Evolutionary conservation across 2,113 vertebrate species (phyloP).

Genomic region (Chionomys nivalis): DNA sequence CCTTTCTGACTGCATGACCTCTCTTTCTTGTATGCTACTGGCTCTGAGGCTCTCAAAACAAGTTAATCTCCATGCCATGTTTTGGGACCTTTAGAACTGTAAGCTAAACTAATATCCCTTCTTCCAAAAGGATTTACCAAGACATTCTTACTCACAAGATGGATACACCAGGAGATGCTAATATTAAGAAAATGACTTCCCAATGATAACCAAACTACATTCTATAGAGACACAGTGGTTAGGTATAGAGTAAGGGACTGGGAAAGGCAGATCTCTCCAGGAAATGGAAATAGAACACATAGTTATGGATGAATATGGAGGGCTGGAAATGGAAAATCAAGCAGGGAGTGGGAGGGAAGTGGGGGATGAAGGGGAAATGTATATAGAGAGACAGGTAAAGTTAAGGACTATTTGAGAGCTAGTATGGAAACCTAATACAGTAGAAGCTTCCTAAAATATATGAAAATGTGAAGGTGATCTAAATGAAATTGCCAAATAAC

Average conservation of each 20-base stretch:
- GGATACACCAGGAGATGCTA: neutral
- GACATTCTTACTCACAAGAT: neutral
- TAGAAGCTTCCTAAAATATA: neutral
- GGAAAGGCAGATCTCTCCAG: neutral
- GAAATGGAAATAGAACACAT: neutral
- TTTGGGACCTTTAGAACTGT: neutral
- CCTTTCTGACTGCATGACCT: neutral
- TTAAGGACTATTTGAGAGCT: neutral
- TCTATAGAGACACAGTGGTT: neutral
- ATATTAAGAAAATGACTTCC: neutral
- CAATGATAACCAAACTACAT: neutral
- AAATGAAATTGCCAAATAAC: neutral
- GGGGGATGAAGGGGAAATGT: neutral
- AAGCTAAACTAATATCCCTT: neutral
- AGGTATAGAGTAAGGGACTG: neutral
- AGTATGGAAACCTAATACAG: neutral
- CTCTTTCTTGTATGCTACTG: neutral
- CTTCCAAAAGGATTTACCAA: neutral
- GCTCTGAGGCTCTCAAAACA: neutral
- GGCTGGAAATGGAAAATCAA: neutral
- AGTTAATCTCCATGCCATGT: neutral
- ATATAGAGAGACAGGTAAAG: neutral
- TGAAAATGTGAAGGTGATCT: neutral
- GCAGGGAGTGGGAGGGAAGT: neutral
- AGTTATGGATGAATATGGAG: neutral